These are phyloP conservation scores for Vollenhovia emeryi DNA, from an alignment of 1,140 invertebrate genomes.

Conservation along the genomic window DNA sequence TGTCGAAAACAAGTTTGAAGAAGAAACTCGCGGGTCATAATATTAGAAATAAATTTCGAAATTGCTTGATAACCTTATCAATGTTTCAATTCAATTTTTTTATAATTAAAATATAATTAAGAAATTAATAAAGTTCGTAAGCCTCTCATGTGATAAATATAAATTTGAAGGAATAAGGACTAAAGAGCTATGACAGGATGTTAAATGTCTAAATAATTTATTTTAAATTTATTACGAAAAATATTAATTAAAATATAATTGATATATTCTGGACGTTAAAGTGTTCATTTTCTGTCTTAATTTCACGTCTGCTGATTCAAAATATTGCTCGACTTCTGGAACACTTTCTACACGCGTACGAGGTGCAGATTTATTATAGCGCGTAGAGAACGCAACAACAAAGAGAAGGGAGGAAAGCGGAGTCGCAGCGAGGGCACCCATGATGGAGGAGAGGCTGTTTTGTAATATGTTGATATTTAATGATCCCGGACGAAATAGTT, in stretches of 20 bases:
- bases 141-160: too few species aligned
- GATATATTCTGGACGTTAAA: background rate
- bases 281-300: background rate
- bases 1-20: background rate
- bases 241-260: too few species aligned
- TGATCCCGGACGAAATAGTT: conserved; percentile 78
- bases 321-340: background rate
- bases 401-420: conserved; percentile 39
- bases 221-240: too few species aligned
- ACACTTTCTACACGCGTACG: conserved; percentile 27
- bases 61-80: background rate
- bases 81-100: background rate
- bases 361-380: conserved; percentile 75
- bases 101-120: background rate
- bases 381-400: conserved; percentile 54
- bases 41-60: background rate
- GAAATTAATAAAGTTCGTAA: too few species aligned
- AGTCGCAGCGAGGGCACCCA: background rate
- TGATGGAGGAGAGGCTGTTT: conserved; percentile 58
- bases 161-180: too few species aligned
- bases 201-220: too few species aligned
- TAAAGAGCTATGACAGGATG: too few species aligned
- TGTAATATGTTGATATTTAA: conserved; percentile 81
- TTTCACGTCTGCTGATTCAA: background rate
- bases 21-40: background rate